Conservation (phyloP, 2,888 invertebrate species). For the Orthosia gothica region DNA sequence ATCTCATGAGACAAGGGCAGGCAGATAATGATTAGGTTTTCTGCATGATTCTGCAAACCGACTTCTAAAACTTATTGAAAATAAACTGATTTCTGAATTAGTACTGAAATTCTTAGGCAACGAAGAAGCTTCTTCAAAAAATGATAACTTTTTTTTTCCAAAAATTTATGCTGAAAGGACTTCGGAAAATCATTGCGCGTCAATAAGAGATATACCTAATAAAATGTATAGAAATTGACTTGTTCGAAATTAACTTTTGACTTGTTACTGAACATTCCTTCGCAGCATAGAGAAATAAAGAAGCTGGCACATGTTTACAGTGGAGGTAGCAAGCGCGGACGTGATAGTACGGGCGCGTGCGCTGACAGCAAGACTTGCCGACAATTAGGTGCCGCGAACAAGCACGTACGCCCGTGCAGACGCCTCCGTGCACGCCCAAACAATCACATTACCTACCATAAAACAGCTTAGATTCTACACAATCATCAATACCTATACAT, state of each 20-base stretch:
- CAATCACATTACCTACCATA: conserved; percentile 31
- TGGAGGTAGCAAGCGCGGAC: conserved; percentile 61
- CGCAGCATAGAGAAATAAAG: conserved; percentile 31
- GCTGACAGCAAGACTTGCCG: conserved; percentile 54
- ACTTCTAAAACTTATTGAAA: neutral
- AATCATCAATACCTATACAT: neutral
- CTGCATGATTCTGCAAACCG: conserved; percentile 2
- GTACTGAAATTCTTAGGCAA: neutral
- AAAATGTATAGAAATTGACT: neutral
- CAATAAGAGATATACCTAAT: too few relatives aligned
- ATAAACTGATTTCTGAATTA: neutral
- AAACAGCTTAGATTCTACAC: conserved; percentile 10
- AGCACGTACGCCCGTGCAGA: conserved; percentile 38
- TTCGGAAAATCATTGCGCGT: too few relatives aligned
- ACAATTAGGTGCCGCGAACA: conserved; percentile 63
- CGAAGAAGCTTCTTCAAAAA: neutral
- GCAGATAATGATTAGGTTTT: neutral
- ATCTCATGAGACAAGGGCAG: neutral
- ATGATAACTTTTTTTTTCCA: too few relatives aligned
- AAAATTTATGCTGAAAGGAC: too few relatives aligned
- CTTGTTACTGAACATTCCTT: neutral
- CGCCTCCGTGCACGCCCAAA: conserved; percentile 2
- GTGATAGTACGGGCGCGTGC: conserved; percentile 68
- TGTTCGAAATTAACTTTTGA: conserved; percentile 29
- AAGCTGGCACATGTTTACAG: conserved; percentile 44